Conservation (phyloP, 1,140 invertebrate genomes). For the Physella acuta region DNA sequence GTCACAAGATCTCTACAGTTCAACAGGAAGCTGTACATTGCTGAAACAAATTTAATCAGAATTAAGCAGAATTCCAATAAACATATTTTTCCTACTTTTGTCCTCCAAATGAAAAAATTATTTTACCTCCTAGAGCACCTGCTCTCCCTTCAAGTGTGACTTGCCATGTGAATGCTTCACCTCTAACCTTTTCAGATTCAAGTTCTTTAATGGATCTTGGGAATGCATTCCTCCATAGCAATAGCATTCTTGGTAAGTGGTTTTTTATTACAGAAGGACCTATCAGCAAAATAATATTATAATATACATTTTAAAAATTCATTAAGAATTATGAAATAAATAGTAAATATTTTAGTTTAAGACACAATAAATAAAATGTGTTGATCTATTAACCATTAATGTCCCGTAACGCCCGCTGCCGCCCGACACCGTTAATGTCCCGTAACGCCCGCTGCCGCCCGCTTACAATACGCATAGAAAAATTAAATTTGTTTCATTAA, state of each 20-base stretch:
- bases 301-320: no score
- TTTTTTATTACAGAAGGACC: slow-evolving; percentile 78
- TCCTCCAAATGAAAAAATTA: no score
- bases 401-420: no score
- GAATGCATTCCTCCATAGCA: slow-evolving; percentile 97
- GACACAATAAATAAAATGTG: no score
- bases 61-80: no score
- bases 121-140: slow-evolving; percentile 78
- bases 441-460: no score
- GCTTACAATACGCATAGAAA: no score
- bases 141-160: slow-evolving; percentile 94
- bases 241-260: slow-evolving; percentile 79
- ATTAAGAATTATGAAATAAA: no score
- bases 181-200: slow-evolving; percentile 93
- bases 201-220: slow-evolving; percentile 86
- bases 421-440: no score
- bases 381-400: not conserved
- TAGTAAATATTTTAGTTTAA: no score
- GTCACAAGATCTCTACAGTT: slow-evolving; percentile 84
- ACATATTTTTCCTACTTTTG: no score
- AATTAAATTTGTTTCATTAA: no score
- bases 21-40: slow-evolving; percentile 86
- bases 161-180: slow-evolving; percentile 99
- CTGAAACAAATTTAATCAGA: slow-evolving; percentile 41
- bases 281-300: slow-evolving; percentile 49